A percentile compares a stretch with the other conserved stretches of the same genome.
Conservation (phyloP, 1,140 invertebrate genomes). For the Monomorium pharaonis region DNA sequence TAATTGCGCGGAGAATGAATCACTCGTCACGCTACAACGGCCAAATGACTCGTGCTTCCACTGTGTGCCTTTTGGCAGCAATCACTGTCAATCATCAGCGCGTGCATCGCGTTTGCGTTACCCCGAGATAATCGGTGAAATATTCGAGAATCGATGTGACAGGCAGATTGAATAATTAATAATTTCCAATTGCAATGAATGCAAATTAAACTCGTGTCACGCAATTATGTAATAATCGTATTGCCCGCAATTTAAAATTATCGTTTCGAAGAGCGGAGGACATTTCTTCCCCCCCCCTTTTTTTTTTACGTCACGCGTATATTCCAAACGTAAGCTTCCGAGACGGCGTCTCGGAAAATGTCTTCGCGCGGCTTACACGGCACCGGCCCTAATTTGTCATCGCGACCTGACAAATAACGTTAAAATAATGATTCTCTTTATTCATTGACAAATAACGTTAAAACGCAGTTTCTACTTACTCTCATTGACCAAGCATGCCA, state of each 20-base stretch:
- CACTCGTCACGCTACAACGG: constrained; percentile 27
- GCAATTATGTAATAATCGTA: constrained; percentile 19
- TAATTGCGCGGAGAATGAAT: constrained; percentile 19
- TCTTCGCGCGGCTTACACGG: background rate
- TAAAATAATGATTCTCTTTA: constrained; percentile 30
- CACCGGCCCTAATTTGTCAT: background rate
- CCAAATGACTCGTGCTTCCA: constrained; percentile 17
- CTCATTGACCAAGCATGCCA: background rate
- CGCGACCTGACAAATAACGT: constrained; percentile 4
- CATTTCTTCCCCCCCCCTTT: no score
- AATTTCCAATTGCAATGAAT: constrained; percentile 49
- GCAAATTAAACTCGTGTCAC: constrained; percentile 38
- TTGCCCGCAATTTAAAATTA: constrained; percentile 17
- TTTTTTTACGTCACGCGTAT: no score
- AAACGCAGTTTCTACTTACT: background rate
- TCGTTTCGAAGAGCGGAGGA: background rate
- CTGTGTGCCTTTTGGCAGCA: constrained; percentile 32
- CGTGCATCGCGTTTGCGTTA: constrained; percentile 20
- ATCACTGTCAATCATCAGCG: constrained; percentile 50
- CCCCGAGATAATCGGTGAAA: constrained; percentile 45
- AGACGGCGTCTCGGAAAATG: background rate
- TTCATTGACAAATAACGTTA: background rate
- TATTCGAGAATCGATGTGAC: constrained; percentile 33
- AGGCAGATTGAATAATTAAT: constrained; percentile 43
- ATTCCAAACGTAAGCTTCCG: background rate